Evolutionary conservation across 2,113 vertebrate species (phyloP).

Genomic region (Poeciliopsis occidentalis): DNA sequence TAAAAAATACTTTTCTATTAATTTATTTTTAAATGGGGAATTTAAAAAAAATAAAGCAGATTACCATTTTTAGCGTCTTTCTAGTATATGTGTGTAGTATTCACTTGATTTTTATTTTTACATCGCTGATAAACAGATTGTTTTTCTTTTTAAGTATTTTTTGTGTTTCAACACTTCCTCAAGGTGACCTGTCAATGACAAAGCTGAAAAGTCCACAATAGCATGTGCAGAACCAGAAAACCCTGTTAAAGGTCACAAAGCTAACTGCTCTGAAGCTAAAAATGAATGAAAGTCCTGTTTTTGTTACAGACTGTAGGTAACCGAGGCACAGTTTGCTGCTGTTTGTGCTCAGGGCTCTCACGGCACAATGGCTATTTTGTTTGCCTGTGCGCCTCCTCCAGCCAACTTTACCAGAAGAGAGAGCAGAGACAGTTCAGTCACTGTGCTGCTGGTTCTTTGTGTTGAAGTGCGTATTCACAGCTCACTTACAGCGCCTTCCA

Average conservation of each 20-base stretch:
- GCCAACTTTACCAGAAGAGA: slow-evolving; percentile 34
- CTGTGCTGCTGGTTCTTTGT: slow-evolving; percentile 9
- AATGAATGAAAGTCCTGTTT: slow-evolving; percentile 65
- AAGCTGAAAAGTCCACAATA: slow-evolving; percentile 44
- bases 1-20: too few relatives aligned
- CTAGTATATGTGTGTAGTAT: too few relatives aligned
- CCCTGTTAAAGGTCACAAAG: slow-evolving; percentile 47
- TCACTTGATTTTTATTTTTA: neutral
- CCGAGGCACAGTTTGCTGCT: slow-evolving; percentile 51
- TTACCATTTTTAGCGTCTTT: too few relatives aligned
- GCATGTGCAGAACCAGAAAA: slow-evolving; percentile 52
- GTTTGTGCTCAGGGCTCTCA: slow-evolving; percentile 33
- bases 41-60: too few relatives aligned
- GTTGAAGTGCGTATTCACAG: neutral
- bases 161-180: neutral
- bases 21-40: too few relatives aligned
- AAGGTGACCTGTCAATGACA: slow-evolving; percentile 66
- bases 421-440: slow-evolving; percentile 34
- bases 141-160: neutral
- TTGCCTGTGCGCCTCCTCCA: slow-evolving; percentile 30
- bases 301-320: slow-evolving; percentile 42
- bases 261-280: slow-evolving; percentile 29
- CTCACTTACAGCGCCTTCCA: neutral
- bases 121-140: neutral
- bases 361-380: slow-evolving; percentile 71